These are phyloP conservation scores for Lagodon rhomboides DNA, from an alignment of 2,797 vertebrate species.

Conservation along the genomic window DNA sequence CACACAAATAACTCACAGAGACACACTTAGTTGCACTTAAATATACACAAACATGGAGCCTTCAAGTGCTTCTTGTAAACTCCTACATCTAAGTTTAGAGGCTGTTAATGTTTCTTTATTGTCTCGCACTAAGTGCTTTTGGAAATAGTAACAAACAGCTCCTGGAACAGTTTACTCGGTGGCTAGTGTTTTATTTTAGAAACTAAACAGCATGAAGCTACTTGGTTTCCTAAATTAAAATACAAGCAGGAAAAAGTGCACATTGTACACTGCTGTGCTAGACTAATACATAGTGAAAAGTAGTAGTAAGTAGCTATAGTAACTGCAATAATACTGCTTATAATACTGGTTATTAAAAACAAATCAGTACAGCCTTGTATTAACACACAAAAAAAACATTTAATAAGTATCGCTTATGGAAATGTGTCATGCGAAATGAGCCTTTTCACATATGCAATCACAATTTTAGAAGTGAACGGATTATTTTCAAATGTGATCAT, in stretches of 20 bases:
- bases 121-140: conserved; percentile 43
- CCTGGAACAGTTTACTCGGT: conserved; percentile 25
- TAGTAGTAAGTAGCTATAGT: no score
- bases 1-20: neutral
- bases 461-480: no score
- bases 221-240: conserved; percentile 14
- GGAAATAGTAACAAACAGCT: conserved; percentile 44
- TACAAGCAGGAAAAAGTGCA: neutral
- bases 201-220: conserved; percentile 3
- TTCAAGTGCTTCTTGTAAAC: conserved; percentile 35
- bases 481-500: no score
- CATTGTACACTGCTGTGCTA: neutral
- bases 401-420: neutral
- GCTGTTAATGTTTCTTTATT: conserved; percentile 53
- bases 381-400: neutral
- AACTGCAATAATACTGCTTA: neutral
- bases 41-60: conserved; percentile 6
- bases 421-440: no score
- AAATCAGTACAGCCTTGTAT: neutral
- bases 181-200: conserved; percentile 32
- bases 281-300: neutral
- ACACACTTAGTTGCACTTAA: conserved; percentile 13
- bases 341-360: neutral
- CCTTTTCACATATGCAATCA: no score
- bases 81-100: conserved; percentile 33